Conservation (phyloP, 2,888 invertebrate species). For the Synanthedon myopaeformis region DNA sequence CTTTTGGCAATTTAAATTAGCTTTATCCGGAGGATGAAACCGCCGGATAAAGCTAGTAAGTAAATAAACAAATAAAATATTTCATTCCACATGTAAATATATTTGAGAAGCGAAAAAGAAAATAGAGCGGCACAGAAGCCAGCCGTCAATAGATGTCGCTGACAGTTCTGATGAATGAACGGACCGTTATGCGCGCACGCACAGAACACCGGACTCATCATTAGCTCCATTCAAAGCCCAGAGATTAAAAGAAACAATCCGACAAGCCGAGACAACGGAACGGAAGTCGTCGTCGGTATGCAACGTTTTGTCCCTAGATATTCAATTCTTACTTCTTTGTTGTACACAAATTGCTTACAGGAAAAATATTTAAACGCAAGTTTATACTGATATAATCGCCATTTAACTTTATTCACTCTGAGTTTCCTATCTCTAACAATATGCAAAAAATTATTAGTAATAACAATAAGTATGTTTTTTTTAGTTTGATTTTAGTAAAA, state of each 20-base stretch:
- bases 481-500: too few species aligned
- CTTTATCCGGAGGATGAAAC: too few species aligned
- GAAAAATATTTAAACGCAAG: not conserved
- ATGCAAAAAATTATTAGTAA: too few species aligned
- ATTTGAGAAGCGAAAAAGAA: too few species aligned
- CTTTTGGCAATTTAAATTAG: too few species aligned
- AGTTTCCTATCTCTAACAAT: too few species aligned
- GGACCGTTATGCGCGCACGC: constrained; percentile 43
- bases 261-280: constrained; percentile 37
- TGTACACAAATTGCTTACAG: constrained; percentile 5
- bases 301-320: constrained; percentile 22
- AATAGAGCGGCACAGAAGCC: constrained; percentile 43
- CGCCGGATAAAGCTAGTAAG: too few species aligned
- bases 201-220: constrained; percentile 23
- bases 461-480: too few species aligned
- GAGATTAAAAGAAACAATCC: constrained; percentile 60
- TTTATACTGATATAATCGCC: too few species aligned
- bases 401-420: too few species aligned
- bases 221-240: constrained; percentile 49
- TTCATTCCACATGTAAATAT: too few species aligned
- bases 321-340: constrained; percentile 12
- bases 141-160: constrained; percentile 65
- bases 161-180: constrained; percentile 64
- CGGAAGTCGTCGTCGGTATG: constrained; percentile 51
- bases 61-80: too few species aligned